Evolutionary conservation across 1,140 invertebrate genomes (phyloP).

Genomic region (Brachionus angularis): DNA sequence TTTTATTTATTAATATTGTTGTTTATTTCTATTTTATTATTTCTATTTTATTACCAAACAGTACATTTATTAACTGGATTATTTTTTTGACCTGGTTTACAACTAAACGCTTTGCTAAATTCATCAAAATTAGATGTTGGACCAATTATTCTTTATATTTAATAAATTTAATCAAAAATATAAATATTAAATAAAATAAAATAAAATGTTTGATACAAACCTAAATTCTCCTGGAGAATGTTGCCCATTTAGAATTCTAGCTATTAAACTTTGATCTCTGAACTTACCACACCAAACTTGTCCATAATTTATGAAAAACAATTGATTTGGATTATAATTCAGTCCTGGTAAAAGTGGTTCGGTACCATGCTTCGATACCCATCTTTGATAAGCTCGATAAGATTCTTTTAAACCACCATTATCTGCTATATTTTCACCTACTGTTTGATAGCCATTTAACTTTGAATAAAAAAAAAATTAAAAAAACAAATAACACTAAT

Average conservation of each 20-base stretch:
- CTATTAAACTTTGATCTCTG: slow-evolving; percentile 57
- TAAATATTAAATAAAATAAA: no score
- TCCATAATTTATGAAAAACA: slow-evolving; percentile 69
- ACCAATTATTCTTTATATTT: slow-evolving; percentile 31
- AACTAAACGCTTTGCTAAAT: slow-evolving; percentile 38
- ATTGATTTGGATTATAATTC: slow-evolving; percentile 63
- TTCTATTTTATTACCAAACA: slow-evolving; percentile 39
- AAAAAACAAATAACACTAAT: no score
- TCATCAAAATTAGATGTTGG: slow-evolving; percentile 33
- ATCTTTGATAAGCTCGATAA: slow-evolving; percentile 59
- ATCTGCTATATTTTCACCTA: slow-evolving; percentile 61
- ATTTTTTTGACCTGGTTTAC: slow-evolving; percentile 13
- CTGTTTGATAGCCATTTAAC: slow-evolving; percentile 60
- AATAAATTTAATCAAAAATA: background rate
- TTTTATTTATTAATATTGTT: no score
- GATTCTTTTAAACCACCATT: slow-evolving; percentile 60
- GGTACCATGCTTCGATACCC: slow-evolving; percentile 45
- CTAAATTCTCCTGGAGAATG: slow-evolving; percentile 60
- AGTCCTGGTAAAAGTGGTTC: slow-evolving; percentile 64
- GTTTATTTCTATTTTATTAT: no score
- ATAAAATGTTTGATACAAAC: no score
- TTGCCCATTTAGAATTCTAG: slow-evolving; percentile 57
- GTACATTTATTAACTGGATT: slow-evolving; percentile 43
- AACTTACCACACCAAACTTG: slow-evolving; percentile 64
- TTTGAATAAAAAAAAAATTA: background rate